A percentile compares a stretch with the other conserved stretches of the same genome.
phyloP scores from a whole-genome alignment of 1,140 invertebrate genomes.

The Charaxes varanes region DNA sequence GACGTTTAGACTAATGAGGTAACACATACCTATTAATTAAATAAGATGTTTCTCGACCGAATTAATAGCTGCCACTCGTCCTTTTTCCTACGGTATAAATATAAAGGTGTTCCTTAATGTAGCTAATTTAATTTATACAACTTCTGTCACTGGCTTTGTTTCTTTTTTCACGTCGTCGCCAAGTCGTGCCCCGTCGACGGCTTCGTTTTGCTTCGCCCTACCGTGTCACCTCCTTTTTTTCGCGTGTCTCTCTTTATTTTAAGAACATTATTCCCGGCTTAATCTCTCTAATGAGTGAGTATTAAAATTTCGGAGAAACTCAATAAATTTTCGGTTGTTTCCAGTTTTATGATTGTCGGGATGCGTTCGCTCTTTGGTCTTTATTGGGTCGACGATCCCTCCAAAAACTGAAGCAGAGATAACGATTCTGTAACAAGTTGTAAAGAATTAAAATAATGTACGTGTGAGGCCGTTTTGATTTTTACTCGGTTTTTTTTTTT shows the following conservation, averaged over 20 bases:
- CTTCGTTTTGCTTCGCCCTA: slow-evolving; percentile 22
- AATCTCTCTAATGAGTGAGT: slow-evolving; percentile 21
- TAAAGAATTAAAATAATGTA: too few relatives aligned
- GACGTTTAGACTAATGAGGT: background rate
- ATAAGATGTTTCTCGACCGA: background rate
- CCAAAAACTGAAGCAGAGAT: too few relatives aligned
- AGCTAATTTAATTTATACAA: slow-evolving; percentile 38
- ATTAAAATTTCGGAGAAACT: slow-evolving; percentile 19
- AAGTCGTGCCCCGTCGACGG: slow-evolving; percentile 27
- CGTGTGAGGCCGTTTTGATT: too few relatives aligned
- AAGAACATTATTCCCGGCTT: slow-evolving; percentile 17
- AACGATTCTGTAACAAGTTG: too few relatives aligned
- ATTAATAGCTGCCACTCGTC: slow-evolving; percentile 2
- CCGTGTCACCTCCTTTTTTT: slow-evolving; percentile 22
- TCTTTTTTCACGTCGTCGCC: slow-evolving; percentile 16
- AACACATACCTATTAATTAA: background rate
- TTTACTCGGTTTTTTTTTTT: too few relatives aligned
- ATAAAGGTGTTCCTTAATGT: slow-evolving; percentile 21
- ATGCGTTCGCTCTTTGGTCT: too few relatives aligned
- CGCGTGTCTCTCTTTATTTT: slow-evolving; percentile 28
- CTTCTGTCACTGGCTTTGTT: slow-evolving; percentile 18
- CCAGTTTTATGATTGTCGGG: too few relatives aligned
- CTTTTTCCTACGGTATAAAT: slow-evolving; percentile 6
- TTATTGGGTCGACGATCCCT: too few relatives aligned
- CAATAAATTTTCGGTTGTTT: too few relatives aligned